Conservation (phyloP, 2,113 vertebrate genomes). For the Sterna hirundo region DNA sequence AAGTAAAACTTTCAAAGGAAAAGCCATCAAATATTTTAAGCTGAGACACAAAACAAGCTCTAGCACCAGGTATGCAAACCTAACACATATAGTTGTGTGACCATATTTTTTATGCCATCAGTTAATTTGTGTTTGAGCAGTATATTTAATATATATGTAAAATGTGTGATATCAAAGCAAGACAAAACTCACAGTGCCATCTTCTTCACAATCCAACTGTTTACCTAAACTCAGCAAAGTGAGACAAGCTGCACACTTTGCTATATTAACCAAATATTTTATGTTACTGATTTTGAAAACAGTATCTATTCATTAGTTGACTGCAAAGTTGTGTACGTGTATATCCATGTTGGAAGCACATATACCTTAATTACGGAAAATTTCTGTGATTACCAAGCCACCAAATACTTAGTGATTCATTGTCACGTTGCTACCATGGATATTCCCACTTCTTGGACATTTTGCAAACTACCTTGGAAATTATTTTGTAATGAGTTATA, state of each 20-base stretch:
- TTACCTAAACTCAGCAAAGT: neutral
- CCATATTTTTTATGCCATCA: neutral
- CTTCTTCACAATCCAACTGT: neutral
- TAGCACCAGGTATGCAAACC: neutral
- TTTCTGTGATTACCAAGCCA: neutral
- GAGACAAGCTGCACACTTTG: neutral
- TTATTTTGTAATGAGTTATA: neutral
- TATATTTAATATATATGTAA: neutral
- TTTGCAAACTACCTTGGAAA: neutral
- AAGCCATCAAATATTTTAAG: neutral
- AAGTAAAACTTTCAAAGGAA: neutral
- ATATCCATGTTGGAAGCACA: neutral
- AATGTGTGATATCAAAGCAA: fast-evolving
- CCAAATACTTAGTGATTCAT: neutral
- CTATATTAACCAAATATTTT: neutral
- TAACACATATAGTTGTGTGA: neutral
- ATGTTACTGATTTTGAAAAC: neutral
- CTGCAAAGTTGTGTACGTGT: neutral
- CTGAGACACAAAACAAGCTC: neutral
- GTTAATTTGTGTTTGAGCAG: neutral
- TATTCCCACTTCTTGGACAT: neutral
- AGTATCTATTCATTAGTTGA: neutral
- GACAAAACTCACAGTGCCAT: neutral
- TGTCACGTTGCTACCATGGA: neutral
- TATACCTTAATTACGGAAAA: neutral